These are phyloP conservation scores for Bibio marci DNA, from an alignment of 2,888 invertebrate genomes.

Conservation along the genomic window DNA sequence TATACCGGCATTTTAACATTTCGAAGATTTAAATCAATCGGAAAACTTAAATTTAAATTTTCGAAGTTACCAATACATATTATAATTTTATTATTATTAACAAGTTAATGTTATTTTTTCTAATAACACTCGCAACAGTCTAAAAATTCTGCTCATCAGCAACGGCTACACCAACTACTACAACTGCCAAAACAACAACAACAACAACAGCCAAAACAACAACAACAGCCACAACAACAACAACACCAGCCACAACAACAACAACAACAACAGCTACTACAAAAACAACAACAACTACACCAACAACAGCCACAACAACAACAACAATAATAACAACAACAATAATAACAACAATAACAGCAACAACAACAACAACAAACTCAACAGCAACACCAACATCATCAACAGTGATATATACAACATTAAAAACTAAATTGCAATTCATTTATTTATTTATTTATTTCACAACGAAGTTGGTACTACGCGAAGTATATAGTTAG, in stretches of 20 bases:
- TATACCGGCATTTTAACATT: too few relatives aligned
- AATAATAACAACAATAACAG: background rate
- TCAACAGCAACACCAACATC: constrained; percentile 21
- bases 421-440: too few relatives aligned
- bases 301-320: constrained; percentile 23
- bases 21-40: too few relatives aligned
- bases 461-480: too few relatives aligned
- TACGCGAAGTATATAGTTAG: too few relatives aligned
- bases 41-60: too few relatives aligned
- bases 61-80: too few relatives aligned
- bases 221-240: too few relatives aligned
- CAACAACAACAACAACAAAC: background rate
- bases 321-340: constrained; percentile 22
- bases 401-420: constrained; percentile 34
- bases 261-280: too few relatives aligned
- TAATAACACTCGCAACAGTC: constrained; percentile 14
- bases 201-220: constrained; percentile 29
- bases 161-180: constrained; percentile 15
- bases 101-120: background rate
- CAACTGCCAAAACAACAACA: background rate
- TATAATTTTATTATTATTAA: background rate
- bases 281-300: too few relatives aligned
- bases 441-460: too few relatives aligned
- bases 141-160: constrained; percentile 23
- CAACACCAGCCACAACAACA: too few relatives aligned